These are phyloP conservation scores for Drosophila murphyi DNA, from an alignment of 1,140 invertebrate species.

Conservation along the genomic window DNA sequence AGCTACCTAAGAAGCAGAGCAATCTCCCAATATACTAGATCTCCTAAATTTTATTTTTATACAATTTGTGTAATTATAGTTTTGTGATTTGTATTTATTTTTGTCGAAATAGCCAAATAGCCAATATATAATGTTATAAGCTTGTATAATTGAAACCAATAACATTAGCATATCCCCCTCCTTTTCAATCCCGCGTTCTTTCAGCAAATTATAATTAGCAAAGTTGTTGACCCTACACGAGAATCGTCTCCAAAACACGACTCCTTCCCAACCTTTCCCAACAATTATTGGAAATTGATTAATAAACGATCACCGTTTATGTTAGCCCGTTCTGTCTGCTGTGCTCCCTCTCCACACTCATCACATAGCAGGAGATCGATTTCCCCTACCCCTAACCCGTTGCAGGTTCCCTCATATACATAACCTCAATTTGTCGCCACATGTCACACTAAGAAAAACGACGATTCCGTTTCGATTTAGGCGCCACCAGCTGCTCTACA, in stretches of 20 bases:
- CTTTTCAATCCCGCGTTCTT: background rate
- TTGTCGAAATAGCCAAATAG: no score
- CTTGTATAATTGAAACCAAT: no score
- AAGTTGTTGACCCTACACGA: conserved; percentile 17
- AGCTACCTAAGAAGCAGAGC: no score
- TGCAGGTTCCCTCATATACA: conserved; percentile 29
- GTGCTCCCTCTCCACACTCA: conserved; percentile 12
- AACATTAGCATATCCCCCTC: no score
- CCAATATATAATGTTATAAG: no score
- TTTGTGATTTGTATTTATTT: no score
- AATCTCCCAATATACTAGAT: no score
- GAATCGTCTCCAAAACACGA: background rate
- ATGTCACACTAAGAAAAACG: conserved; percentile 66
- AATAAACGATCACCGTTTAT: conserved; percentile 34
- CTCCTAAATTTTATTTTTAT: no score
- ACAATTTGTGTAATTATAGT: no score
- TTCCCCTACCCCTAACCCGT: background rate
- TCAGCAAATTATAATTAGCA: conserved; percentile 4
- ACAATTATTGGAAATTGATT: conserved; percentile 40
- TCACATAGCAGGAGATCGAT: conserved; percentile 30
- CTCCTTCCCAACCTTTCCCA: conserved; percentile 34
- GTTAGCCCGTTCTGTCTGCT: background rate
- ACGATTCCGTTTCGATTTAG: conserved; percentile 49
- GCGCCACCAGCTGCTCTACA: conserved; percentile 64
- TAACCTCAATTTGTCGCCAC: conserved; percentile 77